phyloP scores from a whole-genome alignment of 2,797 vertebrate genomes.

The Gymnodraco acuticeps region DNA sequence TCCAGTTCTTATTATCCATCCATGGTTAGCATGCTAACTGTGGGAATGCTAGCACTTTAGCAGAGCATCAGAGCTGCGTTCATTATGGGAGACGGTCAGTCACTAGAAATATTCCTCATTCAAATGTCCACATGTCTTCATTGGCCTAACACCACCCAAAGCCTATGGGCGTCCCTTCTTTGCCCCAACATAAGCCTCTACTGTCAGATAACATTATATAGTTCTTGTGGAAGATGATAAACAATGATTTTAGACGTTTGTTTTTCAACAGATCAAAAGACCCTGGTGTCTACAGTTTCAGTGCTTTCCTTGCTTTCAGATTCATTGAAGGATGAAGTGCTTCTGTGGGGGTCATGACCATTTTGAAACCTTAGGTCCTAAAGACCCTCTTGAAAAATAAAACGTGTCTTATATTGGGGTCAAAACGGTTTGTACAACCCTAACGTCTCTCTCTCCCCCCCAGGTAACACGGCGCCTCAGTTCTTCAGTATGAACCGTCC shows the following conservation, averaged over 20 bases:
- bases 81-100: neutral
- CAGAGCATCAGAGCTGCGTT: too few relatives aligned
- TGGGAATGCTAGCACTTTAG: neutral
- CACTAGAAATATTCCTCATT: neutral
- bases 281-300: neutral
- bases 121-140: neutral
- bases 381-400: neutral
- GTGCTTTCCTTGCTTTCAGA: conserved; percentile 2
- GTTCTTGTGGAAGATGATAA: neutral
- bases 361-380: neutral
- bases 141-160: rapidly evolving
- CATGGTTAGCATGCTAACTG: too few relatives aligned
- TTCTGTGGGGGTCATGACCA: neutral
- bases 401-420: too few relatives aligned
- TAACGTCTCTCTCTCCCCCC: neutral
- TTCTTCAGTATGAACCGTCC: conserved; percentile 99
- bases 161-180: neutral
- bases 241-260: neutral
- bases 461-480: conserved; percentile 89
- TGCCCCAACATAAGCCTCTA: too few relatives aligned
- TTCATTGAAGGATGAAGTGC: conserved; percentile 5
- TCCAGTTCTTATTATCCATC: too few relatives aligned
- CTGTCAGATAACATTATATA: neutral
- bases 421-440: too few relatives aligned
- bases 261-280: neutral